Evolutionary conservation across 2,113 vertebrate species (phyloP), one percentile per base, ranked within the genome.

Genomic region (Pteruthius melanotis): DNA sequence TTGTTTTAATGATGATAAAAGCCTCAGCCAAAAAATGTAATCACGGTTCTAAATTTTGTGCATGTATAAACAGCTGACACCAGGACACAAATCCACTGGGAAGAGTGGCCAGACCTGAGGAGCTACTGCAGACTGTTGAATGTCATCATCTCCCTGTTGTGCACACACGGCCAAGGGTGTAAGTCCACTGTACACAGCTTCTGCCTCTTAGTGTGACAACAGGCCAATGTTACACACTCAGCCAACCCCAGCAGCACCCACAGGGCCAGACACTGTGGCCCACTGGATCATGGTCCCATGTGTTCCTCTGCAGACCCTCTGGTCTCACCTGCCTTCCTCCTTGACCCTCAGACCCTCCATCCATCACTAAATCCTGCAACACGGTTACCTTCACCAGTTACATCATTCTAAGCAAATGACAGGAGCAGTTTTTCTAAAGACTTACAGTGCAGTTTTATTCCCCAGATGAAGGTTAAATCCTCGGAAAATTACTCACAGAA

Each of bases 1-100:
- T 64, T 91, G 49, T 63, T 95, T 84, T 71, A 71, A 87, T 64
- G 3, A 57, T 21, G 24, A 52, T 79, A 66, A 78, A 83, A 56
- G 50, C 60, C 70, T 64, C 52, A 71, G 39, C 4, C 28, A 87
- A 35, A 59, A 84, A 66, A 59, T 42, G 19, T 44, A 56, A 52
- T 59, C 19, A 13, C 21, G 0, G 1, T 35, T 84, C 61, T 84
- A 89, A 87, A 68, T 24, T 50, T 27, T 2, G 2, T 5, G 1
- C 33, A 9, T 0, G 0, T n/a, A 3, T 27, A 54, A 86, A 17
- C 11, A 3, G 30, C 72, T 74, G 72, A 66, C 42, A 66, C 5
- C 31, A 28, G 69, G 84, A 60, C 56, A 81, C 27, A 71, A 64
- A 71, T 40, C 69, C 6, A 3, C 18, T 2, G 4, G 21, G 45